Evolutionary conservation across 2,888 invertebrate species (phyloP).

Genomic region (Fragum fragum): DNA sequence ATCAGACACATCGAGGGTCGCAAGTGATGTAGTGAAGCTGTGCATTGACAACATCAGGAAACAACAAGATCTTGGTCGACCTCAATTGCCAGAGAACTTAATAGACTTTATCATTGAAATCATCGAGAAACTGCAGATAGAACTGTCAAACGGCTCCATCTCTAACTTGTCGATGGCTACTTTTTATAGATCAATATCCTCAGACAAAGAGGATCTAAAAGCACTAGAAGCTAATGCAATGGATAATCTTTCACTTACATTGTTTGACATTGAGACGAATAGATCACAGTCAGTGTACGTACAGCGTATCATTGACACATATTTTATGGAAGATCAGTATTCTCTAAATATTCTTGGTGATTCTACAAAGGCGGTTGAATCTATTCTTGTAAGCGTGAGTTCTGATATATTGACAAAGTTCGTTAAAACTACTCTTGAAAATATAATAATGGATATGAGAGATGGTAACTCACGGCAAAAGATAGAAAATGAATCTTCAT

Average conservation of each 20-base stretch:
- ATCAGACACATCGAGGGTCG: conserved; percentile 44
- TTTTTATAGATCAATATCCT: conserved; percentile 51
- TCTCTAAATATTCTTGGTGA: conserved; percentile 43
- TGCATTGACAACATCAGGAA: conserved; percentile 44
- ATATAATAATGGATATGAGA: conserved; percentile 64
- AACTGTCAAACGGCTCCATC: conserved; percentile 51
- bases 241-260: conserved; percentile 34
- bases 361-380: conserved; percentile 63
- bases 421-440: conserved; percentile 67
- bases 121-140: conserved; percentile 39
- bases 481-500: conserved; percentile 43
- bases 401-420: conserved; percentile 69
- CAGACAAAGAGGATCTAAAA: conserved; percentile 43
- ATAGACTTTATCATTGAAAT: conserved; percentile 58
- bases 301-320: conserved; percentile 56
- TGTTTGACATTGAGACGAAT: conserved; percentile 42
- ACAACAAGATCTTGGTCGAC: background rate
- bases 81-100: conserved; percentile 28
- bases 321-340: conserved; percentile 31
- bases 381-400: conserved; percentile 64
- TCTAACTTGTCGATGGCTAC: conserved; percentile 65
- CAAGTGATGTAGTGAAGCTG: conserved; percentile 37
- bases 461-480: conserved; percentile 35
- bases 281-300: conserved; percentile 46
- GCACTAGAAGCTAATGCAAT: conserved; percentile 54